Evolutionary conservation across 1,140 invertebrate genomes (phyloP).

Genomic region (Diuraphis noxia): DNA sequence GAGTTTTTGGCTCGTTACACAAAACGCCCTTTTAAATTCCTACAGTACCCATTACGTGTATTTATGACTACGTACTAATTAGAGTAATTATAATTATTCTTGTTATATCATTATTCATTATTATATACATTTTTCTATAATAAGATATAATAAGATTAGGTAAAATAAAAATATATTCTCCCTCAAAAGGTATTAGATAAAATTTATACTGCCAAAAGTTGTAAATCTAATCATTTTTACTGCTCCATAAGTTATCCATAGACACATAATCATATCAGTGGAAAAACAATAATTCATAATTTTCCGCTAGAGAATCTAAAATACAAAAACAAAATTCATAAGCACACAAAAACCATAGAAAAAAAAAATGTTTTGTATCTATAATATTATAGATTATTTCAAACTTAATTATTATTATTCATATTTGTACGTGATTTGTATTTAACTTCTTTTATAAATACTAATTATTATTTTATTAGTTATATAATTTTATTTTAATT

Average conservation of each 20-base stretch:
- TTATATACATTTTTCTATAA: background rate
- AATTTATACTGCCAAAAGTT: no score
- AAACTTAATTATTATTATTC: no score
- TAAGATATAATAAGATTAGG: background rate
- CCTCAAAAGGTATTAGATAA: background rate
- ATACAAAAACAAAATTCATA: background rate
- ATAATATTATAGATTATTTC: no score
- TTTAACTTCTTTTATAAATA: no score
- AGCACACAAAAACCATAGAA: background rate
- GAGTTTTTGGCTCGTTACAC: background rate
- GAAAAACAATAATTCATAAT: background rate
- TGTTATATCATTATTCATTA: no score
- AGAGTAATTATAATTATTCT: no score
- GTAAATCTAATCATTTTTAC: background rate
- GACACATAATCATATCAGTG: background rate
- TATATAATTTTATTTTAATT: no score
- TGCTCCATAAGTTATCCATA: background rate
- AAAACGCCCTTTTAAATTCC: background rate
- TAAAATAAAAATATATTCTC: background rate
- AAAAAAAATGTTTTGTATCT: background rate
- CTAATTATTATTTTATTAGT: no score
- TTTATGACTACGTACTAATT: no score
- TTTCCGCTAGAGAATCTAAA: background rate
- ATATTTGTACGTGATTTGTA: no score
- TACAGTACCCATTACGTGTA: no score